Base-by-base conservation (phyloP, 37 sponge, comb jelly and placozoan species). In the Spongia lamella region DNA sequence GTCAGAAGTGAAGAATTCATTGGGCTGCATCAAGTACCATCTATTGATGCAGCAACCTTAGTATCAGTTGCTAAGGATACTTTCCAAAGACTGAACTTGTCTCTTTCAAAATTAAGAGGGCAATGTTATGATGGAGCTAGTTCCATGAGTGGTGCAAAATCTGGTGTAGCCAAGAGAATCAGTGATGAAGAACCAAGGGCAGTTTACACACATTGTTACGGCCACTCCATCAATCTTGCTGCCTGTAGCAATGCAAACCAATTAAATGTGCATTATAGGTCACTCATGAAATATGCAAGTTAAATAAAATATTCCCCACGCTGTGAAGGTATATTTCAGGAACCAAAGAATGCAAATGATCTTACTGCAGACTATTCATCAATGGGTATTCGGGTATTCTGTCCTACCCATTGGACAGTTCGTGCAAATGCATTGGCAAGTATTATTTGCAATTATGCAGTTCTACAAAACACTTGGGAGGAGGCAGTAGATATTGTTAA, bases 111-210 rank as follows among this genome's bases (percentile, higher is more conserved):
- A 57, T 75, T 56, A 56, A 61, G 61, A 35, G 76, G 26, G 15
- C 83, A 83, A 38, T 83, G 83, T 34, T 83, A 83, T 66, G 83
- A 83, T 83, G 76, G 83, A 7, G 83, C 76, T n/a, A n/a, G n/a
- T n/a, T n/a, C n/a, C n/a, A n/a, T n/a, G n/a, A n/a, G n/a, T n/a
- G 47, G 51, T 9, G 66, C 63, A 31, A 83, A 56, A 69, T 66
- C 39, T 1, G 49, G 53, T 17, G 76, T 58, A 54, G 76, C 83
- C 19, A 33, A 19, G 21, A 35, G 66, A 61, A 73, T 83, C 22
- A 58, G 43, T 29, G 35, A 14, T 25, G 35, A 67, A 40, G 83
- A 75, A 68, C 76, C 68, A 53, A 3, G 35, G 19, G 75, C 83
- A 47, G 54, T 83, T 6, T 81, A 66, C 24, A 50, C 58, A 24